Evolutionary conservation across 2,888 invertebrate genomes (phyloP).

Genomic region (Drosophila fungiperda): DNA sequence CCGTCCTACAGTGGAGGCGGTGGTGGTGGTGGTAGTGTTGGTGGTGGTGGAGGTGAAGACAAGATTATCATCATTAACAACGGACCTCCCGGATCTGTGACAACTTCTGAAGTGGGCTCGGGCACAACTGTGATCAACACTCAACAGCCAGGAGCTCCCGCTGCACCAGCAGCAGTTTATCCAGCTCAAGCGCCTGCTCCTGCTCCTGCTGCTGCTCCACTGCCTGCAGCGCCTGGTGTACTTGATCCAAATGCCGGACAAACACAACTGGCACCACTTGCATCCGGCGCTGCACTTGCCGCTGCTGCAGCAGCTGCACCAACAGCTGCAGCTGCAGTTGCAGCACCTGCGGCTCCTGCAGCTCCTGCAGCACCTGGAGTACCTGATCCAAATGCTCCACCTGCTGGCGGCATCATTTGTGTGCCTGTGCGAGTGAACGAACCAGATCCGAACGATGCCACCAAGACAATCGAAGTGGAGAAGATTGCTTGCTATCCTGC

Average conservation of each 20-base stretch:
- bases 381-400: slow-evolving; percentile 50
- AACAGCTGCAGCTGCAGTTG: background rate
- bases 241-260: background rate
- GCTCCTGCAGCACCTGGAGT: background rate
- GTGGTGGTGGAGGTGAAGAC: slow-evolving; percentile 70
- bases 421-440: slow-evolving; percentile 82
- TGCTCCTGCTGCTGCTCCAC: slow-evolving; percentile 22
- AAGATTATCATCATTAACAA: slow-evolving; percentile 84
- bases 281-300: background rate
- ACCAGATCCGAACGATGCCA: slow-evolving; percentile 82
- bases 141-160: slow-evolving; percentile 5
- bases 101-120: slow-evolving; percentile 71
- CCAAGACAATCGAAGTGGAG: slow-evolving; percentile 82
- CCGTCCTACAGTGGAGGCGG: slow-evolving; percentile 43
- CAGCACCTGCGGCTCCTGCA: background rate
- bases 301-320: slow-evolving; percentile 6
- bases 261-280: background rate
- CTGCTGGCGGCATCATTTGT: slow-evolving; percentile 80
- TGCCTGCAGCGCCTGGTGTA: background rate
- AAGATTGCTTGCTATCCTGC: slow-evolving; percentile 83
- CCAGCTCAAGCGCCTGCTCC: background rate
- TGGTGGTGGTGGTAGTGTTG: slow-evolving; percentile 45
- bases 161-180: background rate
- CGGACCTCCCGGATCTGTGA: slow-evolving; percentile 83
- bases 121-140: slow-evolving; percentile 80